phyloP scores from a whole-genome alignment of 2,113 vertebrate genomes.

The Leiothrix lutea region DNA sequence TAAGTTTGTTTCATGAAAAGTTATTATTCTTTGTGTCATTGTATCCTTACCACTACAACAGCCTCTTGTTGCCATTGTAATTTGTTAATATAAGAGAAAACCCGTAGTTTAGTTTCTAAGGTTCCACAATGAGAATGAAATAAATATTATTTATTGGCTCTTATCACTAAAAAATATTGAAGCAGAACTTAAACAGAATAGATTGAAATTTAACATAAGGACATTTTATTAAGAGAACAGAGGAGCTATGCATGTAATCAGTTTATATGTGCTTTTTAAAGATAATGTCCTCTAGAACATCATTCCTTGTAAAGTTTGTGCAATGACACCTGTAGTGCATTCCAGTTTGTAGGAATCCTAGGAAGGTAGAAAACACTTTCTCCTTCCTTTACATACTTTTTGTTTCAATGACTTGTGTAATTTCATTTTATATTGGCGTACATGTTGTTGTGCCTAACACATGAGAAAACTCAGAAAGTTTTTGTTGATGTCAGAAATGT shows the following conservation, averaged over 20 bases:
- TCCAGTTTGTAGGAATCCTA: background rate
- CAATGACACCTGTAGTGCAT: background rate
- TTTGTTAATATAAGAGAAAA: background rate
- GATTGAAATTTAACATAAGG: background rate
- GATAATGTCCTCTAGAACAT: background rate
- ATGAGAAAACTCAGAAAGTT: background rate
- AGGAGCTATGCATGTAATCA: background rate
- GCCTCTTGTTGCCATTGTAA: background rate
- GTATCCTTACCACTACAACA: background rate
- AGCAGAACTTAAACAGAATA: background rate
- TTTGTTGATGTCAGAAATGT: background rate
- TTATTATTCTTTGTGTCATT: background rate
- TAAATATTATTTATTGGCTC: background rate
- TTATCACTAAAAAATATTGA: background rate
- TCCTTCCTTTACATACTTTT: background rate
- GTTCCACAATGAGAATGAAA: background rate
- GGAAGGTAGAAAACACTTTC: background rate
- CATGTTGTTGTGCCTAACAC: background rate
- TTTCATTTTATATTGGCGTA: background rate
- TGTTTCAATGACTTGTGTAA: background rate
- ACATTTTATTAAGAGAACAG: background rate
- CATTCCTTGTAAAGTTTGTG: background rate
- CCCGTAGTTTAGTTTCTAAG: background rate
- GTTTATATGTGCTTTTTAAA: background rate
- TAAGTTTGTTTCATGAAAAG: background rate